Conservation (phyloP, 2,888 invertebrate species). For the Graphium colonna region DNA sequence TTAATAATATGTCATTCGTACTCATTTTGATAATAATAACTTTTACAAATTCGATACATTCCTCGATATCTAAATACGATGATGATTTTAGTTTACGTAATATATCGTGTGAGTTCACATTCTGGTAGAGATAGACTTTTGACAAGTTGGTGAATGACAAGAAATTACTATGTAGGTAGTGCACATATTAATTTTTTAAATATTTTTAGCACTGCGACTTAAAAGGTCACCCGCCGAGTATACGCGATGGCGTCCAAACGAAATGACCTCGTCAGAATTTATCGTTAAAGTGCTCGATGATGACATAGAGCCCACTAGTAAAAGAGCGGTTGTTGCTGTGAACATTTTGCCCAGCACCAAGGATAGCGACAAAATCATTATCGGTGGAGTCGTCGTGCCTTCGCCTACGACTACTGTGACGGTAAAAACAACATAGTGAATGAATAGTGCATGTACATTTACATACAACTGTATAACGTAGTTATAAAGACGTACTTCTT, state of each 20-base stretch:
- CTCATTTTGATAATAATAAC: constrained; percentile 60
- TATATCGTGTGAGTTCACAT: constrained; percentile 46
- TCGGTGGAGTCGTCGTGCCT: constrained; percentile 56
- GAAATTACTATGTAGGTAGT: not conserved
- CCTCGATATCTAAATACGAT: constrained; percentile 40
- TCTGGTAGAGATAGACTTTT: too few relatives aligned
- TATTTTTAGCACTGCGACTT: constrained; percentile 45
- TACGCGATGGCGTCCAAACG: constrained; percentile 60
- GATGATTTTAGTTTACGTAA: constrained; percentile 50
- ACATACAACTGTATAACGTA: constrained; percentile 29
- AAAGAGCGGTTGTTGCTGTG: constrained; percentile 51
- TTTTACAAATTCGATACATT: constrained; percentile 51
- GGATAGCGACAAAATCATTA: constrained; percentile 52
- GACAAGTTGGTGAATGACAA: too few relatives aligned
- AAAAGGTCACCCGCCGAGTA: constrained; percentile 61
- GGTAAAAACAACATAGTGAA: constrained; percentile 37
- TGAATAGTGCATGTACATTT: constrained; percentile 60
- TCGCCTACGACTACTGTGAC: constrained; percentile 29
- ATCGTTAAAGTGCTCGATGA: constrained; percentile 72
- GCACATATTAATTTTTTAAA: not conserved
- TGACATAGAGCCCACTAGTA: constrained; percentile 43
- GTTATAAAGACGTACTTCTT: constrained; percentile 15
- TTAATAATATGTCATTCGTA: constrained; percentile 65
- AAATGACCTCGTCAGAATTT: constrained; percentile 56
- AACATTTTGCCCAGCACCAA: constrained; percentile 53